phyloP scores from a whole-genome alignment of 1,140 invertebrate species.

The Hylaeus anthracinus region DNA sequence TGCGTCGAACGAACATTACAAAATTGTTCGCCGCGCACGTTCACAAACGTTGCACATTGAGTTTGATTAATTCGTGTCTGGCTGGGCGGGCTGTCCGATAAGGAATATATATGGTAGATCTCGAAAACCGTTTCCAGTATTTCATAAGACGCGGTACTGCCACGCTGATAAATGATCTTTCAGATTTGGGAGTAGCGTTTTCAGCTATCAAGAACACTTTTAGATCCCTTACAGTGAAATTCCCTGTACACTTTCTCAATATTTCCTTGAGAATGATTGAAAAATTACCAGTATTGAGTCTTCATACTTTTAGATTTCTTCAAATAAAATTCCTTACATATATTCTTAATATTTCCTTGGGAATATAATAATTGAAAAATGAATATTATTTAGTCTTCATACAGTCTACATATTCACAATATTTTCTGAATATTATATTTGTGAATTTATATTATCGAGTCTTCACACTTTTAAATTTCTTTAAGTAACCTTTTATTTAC shows the following conservation, averaged over 20 bases:
- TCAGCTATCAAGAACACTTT: slow-evolving; percentile 3
- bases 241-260: background rate
- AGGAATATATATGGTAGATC: slow-evolving; percentile 44
- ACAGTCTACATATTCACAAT: too few species aligned
- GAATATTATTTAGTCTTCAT: too few species aligned
- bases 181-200: slow-evolving; percentile 14
- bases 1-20: slow-evolving; percentile 52
- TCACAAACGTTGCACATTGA: slow-evolving; percentile 43
- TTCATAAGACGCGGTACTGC: slow-evolving; percentile 35
- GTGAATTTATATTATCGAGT: too few species aligned
- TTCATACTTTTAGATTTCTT: too few species aligned
- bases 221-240: background rate
- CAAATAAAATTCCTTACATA: too few species aligned
- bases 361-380: too few species aligned
- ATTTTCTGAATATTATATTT: too few species aligned
- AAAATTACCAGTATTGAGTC: too few species aligned
- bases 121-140: slow-evolving; percentile 38
- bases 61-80: slow-evolving; percentile 65
- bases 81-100: slow-evolving; percentile 45
- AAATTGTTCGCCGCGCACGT: slow-evolving; percentile 57
- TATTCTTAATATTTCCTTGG: too few species aligned
- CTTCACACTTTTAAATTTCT: too few species aligned
- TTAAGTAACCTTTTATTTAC: too few species aligned
- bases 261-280: too few species aligned
- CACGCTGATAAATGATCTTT: slow-evolving; percentile 35